These are phyloP conservation scores for Ophion ventricosus DNA, from an alignment of 2,888 invertebrate species.

Conservation along the genomic window DNA sequence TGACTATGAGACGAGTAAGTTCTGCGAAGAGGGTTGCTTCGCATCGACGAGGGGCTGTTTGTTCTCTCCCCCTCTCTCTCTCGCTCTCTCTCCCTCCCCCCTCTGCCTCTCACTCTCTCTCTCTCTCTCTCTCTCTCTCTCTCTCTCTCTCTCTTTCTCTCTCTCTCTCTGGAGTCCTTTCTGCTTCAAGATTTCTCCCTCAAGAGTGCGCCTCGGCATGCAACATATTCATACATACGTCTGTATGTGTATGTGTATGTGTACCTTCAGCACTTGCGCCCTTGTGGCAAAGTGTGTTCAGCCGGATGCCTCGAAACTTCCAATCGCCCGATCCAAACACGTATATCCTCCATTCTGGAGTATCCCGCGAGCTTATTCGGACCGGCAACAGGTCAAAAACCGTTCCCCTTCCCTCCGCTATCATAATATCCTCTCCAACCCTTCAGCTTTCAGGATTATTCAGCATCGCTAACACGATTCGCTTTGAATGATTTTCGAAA, in stretches of 20 bases:
- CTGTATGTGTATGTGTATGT: not conserved
- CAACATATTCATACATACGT: not conserved
- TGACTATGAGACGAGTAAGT: constrained; percentile 49
- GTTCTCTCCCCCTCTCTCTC: not conserved
- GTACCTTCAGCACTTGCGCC: constrained; percentile 24
- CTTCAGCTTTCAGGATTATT: not conserved
- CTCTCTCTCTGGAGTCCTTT: not conserved
- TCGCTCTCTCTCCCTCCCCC: not conserved
- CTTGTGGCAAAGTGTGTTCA: constrained; percentile 37
- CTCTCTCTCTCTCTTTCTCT: not conserved
- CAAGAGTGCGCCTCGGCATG: constrained; percentile 19
- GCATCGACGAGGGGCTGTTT: constrained; percentile 39
- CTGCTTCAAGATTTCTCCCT: constrained; percentile 2
- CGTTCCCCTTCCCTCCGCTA: not conserved
- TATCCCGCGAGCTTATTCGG: not conserved
- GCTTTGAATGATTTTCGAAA: not conserved
- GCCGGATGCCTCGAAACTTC: constrained; percentile 39
- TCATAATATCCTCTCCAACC: not conserved
- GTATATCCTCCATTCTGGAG: constrained; percentile 18
- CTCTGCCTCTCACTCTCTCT: not conserved
- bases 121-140: not conserved
- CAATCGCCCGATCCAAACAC: constrained; percentile 34
- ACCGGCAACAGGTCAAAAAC: constrained; percentile 50
- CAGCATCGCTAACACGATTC: not conserved
- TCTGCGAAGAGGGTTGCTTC: constrained; percentile 39